phyloP scores from a whole-genome alignment of 2,113 vertebrate genomes.

The Silurus asotus region DNA sequence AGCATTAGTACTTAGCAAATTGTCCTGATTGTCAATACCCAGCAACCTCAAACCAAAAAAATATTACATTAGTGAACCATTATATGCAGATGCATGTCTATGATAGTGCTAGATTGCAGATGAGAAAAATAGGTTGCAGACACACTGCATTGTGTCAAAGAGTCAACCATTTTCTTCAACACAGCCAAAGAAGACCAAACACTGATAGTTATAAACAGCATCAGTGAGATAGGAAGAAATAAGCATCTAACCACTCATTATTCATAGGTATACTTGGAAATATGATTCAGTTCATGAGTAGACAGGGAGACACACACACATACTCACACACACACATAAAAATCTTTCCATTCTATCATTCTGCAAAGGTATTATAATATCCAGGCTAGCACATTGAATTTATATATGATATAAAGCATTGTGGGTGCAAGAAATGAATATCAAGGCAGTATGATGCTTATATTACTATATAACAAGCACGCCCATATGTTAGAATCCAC shows the following conservation, averaged over 20 bases:
- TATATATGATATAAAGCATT: neutral
- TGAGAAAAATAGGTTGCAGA: constrained; percentile 15
- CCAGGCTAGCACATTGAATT: neutral
- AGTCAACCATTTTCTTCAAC: constrained; percentile 36
- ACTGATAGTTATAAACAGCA: constrained; percentile 26
- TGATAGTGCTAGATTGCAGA: neutral
- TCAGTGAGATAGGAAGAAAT: constrained; percentile 36
- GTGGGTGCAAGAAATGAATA: neutral
- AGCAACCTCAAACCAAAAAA: no score
- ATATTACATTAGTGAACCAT: neutral
- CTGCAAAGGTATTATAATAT: neutral
- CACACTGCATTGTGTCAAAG: constrained; percentile 25
- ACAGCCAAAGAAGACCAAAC: constrained; percentile 31
- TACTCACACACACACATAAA: neutral
- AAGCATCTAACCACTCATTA: constrained; percentile 43
- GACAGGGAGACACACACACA: neutral
- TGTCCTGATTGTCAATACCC: no score
- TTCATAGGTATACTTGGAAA: constrained; percentile 47
- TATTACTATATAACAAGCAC: neutral
- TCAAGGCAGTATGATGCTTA: neutral
- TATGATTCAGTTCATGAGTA: constrained; percentile 30
- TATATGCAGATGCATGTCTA: neutral
- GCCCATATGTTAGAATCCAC: neutral
- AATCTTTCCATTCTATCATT: neutral
- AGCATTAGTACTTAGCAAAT: no score